These are phyloP conservation scores for Trissoscelio sp. DNA, from an alignment of 2,888 invertebrate species.

Conservation along the genomic window DNA sequence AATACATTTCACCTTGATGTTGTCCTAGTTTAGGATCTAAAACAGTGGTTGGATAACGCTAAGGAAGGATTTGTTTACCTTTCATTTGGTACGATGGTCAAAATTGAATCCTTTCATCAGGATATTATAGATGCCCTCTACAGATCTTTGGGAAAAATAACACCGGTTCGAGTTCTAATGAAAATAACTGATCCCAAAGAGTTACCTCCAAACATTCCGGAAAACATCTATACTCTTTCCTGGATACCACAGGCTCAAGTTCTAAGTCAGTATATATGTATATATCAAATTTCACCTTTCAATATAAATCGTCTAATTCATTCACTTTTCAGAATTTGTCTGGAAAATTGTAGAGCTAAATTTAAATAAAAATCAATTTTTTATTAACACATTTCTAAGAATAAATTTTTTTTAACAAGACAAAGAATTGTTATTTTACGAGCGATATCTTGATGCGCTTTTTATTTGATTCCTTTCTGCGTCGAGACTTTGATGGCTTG, in stretches of 20 bases:
- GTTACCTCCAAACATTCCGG: slow-evolving; percentile 74
- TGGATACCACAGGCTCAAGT: slow-evolving; percentile 79
- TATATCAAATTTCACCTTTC: too few species aligned
- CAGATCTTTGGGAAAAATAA: slow-evolving; percentile 74
- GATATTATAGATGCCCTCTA: slow-evolving; percentile 73
- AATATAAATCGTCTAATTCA: too few species aligned
- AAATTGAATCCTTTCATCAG: slow-evolving; percentile 77
- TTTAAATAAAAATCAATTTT: too few species aligned
- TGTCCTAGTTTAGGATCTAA: slow-evolving; percentile 53
- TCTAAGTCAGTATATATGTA: slow-evolving; percentile 73
- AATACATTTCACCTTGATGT: not conserved
- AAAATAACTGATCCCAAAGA: slow-evolving; percentile 74
- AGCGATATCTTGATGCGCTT: not conserved
- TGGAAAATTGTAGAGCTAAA: too few species aligned
- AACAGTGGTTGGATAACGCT: slow-evolving; percentile 79
- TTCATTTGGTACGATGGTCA: slow-evolving; percentile 81
- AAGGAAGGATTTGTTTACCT: slow-evolving; percentile 78
- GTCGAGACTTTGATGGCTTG: slow-evolving; percentile 6
- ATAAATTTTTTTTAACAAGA: not conserved
- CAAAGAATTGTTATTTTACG: not conserved
- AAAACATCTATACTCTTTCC: slow-evolving; percentile 73
- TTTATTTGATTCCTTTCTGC: slow-evolving; percentile 1
- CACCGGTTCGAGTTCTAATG: slow-evolving; percentile 77
- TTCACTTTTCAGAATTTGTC: too few species aligned
- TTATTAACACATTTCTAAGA: not conserved